Evolutionary conservation across 1,140 invertebrate genomes (phyloP), one percentile per base, ranked within the genome.

Genomic region (Diprion similis): DNA sequence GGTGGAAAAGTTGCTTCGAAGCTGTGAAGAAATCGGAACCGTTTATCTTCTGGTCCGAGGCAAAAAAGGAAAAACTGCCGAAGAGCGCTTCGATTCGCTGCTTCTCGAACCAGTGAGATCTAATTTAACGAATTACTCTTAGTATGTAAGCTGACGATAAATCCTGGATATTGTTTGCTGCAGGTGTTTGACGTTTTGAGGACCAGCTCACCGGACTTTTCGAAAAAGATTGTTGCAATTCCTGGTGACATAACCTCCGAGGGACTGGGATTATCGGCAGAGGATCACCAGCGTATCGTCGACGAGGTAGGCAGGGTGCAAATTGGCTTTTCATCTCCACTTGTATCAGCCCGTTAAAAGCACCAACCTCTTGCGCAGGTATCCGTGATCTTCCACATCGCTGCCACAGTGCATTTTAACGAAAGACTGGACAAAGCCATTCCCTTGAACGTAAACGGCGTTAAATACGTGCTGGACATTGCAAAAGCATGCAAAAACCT

Each of bases 1-100:
- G 69, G 83, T 95, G 70, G 93, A 95, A 81, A 95, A 95, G 83
- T 81, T 95, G 46, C 86, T 95, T 19, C 87, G 93, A 77, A 90
- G 90, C 70, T 95, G 94, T 89, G 90, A 91, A 4, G 89, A 89
- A 19, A 82, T 95, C 11, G 87, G 87, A 19, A 89, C 83, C 37
- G 90, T 95, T 37, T 95, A 93, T 77, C 85, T 94, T 65, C 87
- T 95, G 4, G 89, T 95, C 72, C 86, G 94, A 71, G 88, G 90
- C 11, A 94, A 94, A 80, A 89, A 89, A 78, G 90, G 89, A 46
- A 88, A 87, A 79, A 86, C 81, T 76, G 88, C 86, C 73, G 82
- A 78, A 73, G 84, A 79, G 71, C 84, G 80, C 6, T 3, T 85
- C 1, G 75, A 37, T 37, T 37, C 24, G 1, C 24, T 37, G 24